These are phyloP conservation scores for Copsychus sechellarum DNA, from an alignment of 2,113 vertebrate genomes.

Conservation along the genomic window DNA sequence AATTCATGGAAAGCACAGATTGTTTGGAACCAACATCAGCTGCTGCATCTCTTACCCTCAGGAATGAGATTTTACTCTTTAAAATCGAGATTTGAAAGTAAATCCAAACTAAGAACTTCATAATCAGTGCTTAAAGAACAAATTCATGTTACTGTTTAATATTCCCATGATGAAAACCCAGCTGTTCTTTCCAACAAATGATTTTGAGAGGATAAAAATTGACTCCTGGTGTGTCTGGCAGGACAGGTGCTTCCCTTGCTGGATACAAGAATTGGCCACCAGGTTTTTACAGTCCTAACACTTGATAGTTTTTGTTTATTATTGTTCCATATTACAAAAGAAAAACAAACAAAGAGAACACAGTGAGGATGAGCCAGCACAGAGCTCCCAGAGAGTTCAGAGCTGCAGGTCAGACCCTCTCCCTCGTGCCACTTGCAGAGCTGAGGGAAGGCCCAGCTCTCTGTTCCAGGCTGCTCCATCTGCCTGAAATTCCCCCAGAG, in stretches of 20 bases:
- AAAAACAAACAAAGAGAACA: background rate
- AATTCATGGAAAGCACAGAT: slow-evolving; percentile 5
- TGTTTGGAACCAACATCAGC: background rate
- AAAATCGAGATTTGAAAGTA: background rate
- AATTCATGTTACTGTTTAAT: background rate
- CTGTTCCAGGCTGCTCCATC: background rate
- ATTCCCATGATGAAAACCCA: background rate
- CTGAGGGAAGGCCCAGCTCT: background rate
- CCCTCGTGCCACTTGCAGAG: rapidly evolving
- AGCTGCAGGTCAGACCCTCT: background rate
- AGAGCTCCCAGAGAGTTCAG: background rate
- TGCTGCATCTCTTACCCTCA: background rate
- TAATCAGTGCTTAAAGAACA: background rate
- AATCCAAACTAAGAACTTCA: slow-evolving; percentile 1
- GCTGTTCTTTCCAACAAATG: background rate
- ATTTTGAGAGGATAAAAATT: background rate
- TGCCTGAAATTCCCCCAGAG: background rate
- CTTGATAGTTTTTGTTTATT: background rate
- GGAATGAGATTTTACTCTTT: background rate
- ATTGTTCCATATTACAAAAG: slow-evolving; percentile 6
- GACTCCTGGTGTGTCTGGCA: background rate
- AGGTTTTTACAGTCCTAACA: background rate
- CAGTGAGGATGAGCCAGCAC: background rate
- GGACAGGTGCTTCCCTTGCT: background rate
- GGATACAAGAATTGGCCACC: background rate